Evolutionary conservation across 2,797 vertebrate species (phyloP), one percentile per base, ranked within the genome.

Genomic region (Brachymystax lenok): DNA sequence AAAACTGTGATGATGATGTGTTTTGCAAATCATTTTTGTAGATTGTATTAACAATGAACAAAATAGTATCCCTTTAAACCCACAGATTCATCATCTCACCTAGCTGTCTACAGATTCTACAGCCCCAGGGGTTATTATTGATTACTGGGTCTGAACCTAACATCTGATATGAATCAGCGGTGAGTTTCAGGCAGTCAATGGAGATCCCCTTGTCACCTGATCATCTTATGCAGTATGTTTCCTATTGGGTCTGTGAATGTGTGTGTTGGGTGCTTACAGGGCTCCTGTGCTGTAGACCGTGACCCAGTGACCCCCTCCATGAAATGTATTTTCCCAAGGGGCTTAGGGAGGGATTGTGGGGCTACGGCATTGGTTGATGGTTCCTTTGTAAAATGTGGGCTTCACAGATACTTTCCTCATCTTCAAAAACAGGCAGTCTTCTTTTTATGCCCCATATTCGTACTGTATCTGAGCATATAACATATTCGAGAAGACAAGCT

Each of bases 401-500:
- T 35, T 56, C 71, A 72, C 28, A 40, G 24, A 59, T 73, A 40
- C 30, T 17, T 27, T 33, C 12, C 35, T 61, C 54, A 30, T 61
- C 72, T 73, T 30, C 40, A 69, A 77, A 70, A 74, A 71, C 59
- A 76, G 74, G 59, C n/a, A 71, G 78, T 72, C 77, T 71, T 76
- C 61, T 82, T 82, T 82, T 72, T 73, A 85, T 76, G 78, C 71
- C 66, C 46, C 28, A 54, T 19, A 61, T 24, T 69, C 66, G 52
- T 17, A 63, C 73, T 74, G 40, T 78, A 78, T 81, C 70, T 78
- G 76, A 72, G 51, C 74, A 79, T 73, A 84, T 46, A 35, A 63
- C 71, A 77, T 84, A 74, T 90, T 88, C 88, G 84, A 88, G 82
- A 86, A 77, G 82, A 82, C 27, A 76, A 85, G 80, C 77, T 84